A percentile compares a stretch with the other conserved stretches of the same genome.
Evolutionary conservation across 2,797 vertebrate species (phyloP).

Genomic region (Channa striata): DNA sequence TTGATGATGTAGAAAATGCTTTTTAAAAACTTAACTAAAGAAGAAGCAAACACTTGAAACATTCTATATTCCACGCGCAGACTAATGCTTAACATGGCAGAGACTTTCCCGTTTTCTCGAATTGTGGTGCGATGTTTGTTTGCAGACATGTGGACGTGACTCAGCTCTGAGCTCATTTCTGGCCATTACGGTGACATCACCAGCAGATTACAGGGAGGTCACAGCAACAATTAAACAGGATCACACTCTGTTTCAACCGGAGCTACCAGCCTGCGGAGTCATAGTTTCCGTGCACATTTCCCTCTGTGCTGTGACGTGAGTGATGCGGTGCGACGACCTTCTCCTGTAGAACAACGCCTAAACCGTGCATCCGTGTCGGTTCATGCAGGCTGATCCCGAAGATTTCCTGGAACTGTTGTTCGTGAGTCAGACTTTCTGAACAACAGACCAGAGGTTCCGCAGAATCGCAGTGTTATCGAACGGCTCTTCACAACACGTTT

Average conservation of each 20-base stretch:
- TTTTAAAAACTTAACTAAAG: too few relatives aligned
- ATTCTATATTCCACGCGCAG: fast-evolving
- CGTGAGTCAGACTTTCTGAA: slow-evolving; percentile 40
- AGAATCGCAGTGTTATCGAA: slow-evolving; percentile 24
- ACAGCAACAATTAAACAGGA: slow-evolving; percentile 11
- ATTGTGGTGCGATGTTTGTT: background rate
- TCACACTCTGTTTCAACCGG: background rate
- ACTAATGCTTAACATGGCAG: background rate
- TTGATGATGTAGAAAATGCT: background rate
- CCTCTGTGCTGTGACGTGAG: background rate
- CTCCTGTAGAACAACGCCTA: background rate
- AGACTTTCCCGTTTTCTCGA: background rate
- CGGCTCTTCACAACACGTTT: slow-evolving; percentile 39
- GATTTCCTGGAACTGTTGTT: slow-evolving; percentile 17
- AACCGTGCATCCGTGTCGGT: slow-evolving; percentile 4
- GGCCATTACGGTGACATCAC: background rate
- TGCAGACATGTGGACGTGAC: background rate
- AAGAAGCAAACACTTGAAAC: background rate
- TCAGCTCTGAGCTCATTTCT: slow-evolving; percentile 6
- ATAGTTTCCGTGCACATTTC: slow-evolving; percentile 1
- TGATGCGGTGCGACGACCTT: slow-evolving; percentile 13
- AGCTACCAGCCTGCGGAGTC: background rate
- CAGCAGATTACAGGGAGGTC: slow-evolving; percentile 13
- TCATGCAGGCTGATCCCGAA: slow-evolving; percentile 12
- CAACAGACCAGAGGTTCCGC: slow-evolving; percentile 20